A percentile compares a stretch with the other conserved stretches of the same genome.
Conservation (phyloP, 2,797 vertebrate species). For the Melanogrammus aeglefinus region DNA sequence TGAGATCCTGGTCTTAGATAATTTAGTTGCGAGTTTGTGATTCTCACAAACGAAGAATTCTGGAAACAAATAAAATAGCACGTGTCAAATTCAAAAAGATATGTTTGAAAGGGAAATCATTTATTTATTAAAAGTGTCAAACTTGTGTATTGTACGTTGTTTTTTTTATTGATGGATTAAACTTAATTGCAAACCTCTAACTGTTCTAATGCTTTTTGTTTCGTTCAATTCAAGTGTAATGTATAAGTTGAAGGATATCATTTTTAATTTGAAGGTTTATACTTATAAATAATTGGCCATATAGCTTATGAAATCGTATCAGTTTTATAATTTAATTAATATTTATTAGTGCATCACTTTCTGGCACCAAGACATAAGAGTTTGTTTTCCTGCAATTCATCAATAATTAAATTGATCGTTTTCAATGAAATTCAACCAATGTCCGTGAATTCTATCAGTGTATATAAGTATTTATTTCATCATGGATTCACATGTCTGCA, state of each 20-base stretch:
- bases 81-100: conserved; percentile 34
- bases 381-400: not conserved
- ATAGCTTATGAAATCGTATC: not conserved
- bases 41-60: not conserved
- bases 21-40: not conserved
- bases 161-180: conserved; percentile 71
- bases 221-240: conserved; percentile 9
- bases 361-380: not conserved
- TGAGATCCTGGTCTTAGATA: not conserved
- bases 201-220: conserved; percentile 4
- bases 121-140: conserved; percentile 71
- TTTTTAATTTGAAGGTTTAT: no score
- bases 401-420: not conserved
- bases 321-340: not conserved
- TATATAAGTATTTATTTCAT: not conserved
- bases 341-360: not conserved
- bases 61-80: not conserved
- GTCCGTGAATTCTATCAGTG: not conserved
- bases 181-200: conserved; percentile 48
- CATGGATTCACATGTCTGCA: not conserved
- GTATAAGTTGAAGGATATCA: not conserved
- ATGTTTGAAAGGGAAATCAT: conserved; percentile 40
- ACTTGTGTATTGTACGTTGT: conserved; percentile 66
- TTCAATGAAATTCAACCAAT: not conserved
- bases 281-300: not conserved